These are phyloP conservation scores for Chelonia mydas DNA, from an alignment of 2,797 vertebrate species.

Conservation along the genomic window DNA sequence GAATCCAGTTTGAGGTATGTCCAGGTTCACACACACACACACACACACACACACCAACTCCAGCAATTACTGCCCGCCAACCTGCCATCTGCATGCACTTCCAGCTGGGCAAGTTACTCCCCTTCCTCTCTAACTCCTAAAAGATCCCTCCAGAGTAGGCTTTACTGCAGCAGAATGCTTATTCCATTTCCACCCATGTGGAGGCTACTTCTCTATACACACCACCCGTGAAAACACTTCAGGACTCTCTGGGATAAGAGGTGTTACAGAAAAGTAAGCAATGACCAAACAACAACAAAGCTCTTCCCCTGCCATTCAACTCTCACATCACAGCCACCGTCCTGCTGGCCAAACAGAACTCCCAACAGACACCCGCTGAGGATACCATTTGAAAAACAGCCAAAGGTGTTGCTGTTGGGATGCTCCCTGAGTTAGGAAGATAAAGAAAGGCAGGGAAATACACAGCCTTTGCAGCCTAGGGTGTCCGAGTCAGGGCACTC, in stretches of 20 bases:
- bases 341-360: neutral
- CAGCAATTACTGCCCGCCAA: neutral
- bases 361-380: neutral
- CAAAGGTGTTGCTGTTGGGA: neutral
- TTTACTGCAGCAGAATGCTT: neutral
- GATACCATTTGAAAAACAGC: neutral
- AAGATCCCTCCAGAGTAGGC: neutral
- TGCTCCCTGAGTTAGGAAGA: neutral
- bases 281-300: too few species aligned
- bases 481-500: neutral
- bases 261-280: neutral
- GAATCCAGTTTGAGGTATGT: neutral
- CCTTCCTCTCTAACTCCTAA: neutral
- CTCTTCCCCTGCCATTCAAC: neutral
- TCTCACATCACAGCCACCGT: neutral
- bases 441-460: neutral
- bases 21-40: neutral
- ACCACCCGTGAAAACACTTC: neutral
- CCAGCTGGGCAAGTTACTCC: neutral
- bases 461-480: neutral
- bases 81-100: neutral
- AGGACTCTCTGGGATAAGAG: neutral
- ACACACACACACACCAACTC: neutral
- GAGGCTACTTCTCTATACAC: neutral
- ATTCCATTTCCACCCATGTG: neutral